Percentiles rank a stretch among this genome's conserved stretches.
Conservation (phyloP, 2,797 vertebrate species). For the Eurystomus glaucurus region DNA sequence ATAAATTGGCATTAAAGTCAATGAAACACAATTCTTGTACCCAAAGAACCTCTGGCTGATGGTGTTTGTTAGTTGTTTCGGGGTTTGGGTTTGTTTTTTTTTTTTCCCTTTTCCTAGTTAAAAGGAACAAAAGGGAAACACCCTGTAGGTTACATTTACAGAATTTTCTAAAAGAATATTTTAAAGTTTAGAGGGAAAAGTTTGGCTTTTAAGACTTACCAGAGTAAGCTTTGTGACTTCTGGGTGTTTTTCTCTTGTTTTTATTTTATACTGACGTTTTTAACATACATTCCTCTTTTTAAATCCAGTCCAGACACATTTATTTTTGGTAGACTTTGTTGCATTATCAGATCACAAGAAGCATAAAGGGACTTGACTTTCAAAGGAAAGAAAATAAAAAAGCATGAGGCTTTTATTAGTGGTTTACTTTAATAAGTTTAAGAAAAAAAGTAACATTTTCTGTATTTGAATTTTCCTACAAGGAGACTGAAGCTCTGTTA, state of each 20-base stretch:
- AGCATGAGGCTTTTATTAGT: not conserved
- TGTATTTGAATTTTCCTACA: not conserved
- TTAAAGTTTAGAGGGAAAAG: not conserved
- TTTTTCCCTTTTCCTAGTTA: not conserved
- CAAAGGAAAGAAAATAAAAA: not conserved
- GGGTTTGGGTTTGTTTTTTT: accelerated
- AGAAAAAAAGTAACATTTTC: not conserved
- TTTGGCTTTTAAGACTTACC: not conserved
- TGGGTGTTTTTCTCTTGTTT: not conserved
- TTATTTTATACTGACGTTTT: not conserved
- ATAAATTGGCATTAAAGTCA: not conserved
- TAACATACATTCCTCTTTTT: not conserved
- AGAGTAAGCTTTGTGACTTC: not conserved
- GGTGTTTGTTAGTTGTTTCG: not conserved
- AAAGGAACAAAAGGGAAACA: not conserved
- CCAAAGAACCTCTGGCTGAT: not conserved
- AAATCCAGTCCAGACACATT: not conserved
- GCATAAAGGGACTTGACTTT: not conserved
- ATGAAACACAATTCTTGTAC: not conserved
- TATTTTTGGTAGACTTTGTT: not conserved
- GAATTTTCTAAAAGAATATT: not conserved
- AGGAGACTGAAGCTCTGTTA: not conserved
- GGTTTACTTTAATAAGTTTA: not conserved
- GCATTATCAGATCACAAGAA: not conserved
- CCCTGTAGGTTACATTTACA: not conserved